These are phyloP conservation scores for Patiria miniata DNA, from an alignment of 35 echinoderm and acorn worm genomes.

Conservation along the genomic window DNA sequence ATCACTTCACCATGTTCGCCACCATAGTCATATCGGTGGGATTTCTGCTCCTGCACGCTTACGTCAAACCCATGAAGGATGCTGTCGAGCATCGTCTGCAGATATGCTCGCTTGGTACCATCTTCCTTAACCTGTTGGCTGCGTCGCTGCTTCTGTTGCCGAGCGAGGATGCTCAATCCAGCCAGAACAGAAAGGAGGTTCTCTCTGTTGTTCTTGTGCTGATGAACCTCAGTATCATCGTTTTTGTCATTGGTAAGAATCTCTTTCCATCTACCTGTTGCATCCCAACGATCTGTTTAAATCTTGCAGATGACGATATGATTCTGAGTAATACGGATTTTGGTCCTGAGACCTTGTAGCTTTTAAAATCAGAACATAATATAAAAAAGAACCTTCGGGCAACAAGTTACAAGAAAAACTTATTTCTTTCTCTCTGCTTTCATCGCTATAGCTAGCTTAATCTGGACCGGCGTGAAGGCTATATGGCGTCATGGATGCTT, in stretches of 20 bases:
- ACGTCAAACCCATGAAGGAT: too few species aligned
- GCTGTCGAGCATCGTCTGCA: constrained; percentile 23
- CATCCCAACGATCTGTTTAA: neutral
- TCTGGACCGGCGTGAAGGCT: neutral
- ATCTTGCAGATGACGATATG: neutral
- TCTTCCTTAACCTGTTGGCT: too few species aligned
- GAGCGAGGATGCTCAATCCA: too few species aligned
- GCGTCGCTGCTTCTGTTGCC: too few species aligned
- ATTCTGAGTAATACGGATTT: neutral
- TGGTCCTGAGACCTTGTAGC: neutral
- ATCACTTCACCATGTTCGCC: too few species aligned
- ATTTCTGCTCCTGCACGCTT: too few species aligned
- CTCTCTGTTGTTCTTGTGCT: neutral
- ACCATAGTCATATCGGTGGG: too few species aligned
- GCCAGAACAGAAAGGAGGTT: neutral
- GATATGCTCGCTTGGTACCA: constrained; percentile 7
- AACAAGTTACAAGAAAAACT: neutral
- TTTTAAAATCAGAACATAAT: neutral
- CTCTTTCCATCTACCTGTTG: neutral
- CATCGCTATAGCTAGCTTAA: neutral
- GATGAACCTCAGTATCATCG: too few species aligned
- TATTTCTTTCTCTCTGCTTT: neutral
- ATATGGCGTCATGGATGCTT: neutral
- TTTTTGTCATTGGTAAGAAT: neutral
- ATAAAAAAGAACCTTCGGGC: too few species aligned